Conservation (phyloP, 2,113 vertebrate genomes). For the Gavialis gangeticus region DNA sequence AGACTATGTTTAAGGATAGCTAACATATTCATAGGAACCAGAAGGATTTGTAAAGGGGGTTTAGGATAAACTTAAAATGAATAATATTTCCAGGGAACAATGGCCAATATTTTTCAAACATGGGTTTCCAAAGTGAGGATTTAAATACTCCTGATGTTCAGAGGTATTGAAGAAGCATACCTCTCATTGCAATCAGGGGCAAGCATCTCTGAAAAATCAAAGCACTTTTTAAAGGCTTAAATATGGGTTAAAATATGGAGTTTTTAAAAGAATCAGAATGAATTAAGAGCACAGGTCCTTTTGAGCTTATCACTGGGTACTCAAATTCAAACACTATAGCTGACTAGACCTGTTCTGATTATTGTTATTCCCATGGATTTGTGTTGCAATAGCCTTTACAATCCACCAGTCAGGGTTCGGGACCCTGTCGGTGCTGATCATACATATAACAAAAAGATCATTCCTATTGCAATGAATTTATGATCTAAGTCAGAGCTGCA, state of each 20-base stretch:
- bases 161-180: neutral
- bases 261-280: neutral
- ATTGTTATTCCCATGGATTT: neutral
- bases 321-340: neutral
- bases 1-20: neutral
- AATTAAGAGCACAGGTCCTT: neutral
- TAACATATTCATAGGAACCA: neutral
- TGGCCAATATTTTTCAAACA: neutral
- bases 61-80: neutral
- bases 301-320: neutral
- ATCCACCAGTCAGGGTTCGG: conserved; percentile 19
- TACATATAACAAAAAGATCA: neutral
- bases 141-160: neutral
- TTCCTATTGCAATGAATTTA: neutral
- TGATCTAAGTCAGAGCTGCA: neutral
- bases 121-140: neutral
- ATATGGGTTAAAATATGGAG: accelerated
- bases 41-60: too few species aligned
- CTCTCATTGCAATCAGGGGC: neutral
- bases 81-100: neutral
- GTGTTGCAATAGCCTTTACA: neutral
- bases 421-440: conserved; percentile 13
- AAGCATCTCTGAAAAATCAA: neutral
- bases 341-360: conserved; percentile 38
- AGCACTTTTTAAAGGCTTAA: neutral